Evolutionary conservation across 2,888 invertebrate genomes (phyloP).

Genomic region (Hydraecia micacea): DNA sequence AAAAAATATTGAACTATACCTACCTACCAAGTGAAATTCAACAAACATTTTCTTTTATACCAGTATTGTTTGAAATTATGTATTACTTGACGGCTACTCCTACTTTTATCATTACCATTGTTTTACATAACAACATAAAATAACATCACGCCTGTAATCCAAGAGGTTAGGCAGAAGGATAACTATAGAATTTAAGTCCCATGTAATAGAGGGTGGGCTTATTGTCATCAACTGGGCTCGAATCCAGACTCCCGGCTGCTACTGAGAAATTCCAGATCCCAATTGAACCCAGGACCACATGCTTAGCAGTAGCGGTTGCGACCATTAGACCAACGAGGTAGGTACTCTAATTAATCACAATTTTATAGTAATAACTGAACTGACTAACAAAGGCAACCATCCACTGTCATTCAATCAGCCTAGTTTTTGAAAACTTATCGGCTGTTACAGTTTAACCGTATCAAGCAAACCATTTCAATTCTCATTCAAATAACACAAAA

Average conservation of each 20-base stretch:
- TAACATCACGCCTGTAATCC: background rate
- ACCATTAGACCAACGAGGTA: too few relatives aligned
- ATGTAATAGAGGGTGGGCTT: background rate
- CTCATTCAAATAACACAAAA: conserved; percentile 32
- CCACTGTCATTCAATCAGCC: background rate
- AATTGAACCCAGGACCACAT: too few relatives aligned
- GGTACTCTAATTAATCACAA: too few relatives aligned
- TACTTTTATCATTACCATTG: background rate
- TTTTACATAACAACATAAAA: background rate
- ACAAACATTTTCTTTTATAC: background rate
- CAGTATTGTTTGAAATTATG: background rate
- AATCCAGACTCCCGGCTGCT: background rate
- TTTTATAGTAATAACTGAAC: background rate
- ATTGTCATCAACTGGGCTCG: background rate
- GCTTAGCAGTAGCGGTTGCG: too few relatives aligned
- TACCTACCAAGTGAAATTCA: background rate
- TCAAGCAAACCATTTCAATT: conserved; percentile 7
- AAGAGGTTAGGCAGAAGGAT: background rate
- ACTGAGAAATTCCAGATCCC: background rate
- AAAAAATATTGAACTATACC: background rate
- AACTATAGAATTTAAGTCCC: background rate
- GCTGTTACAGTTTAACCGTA: background rate
- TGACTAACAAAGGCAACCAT: background rate
- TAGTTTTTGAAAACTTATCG: background rate
- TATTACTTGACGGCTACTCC: background rate